A percentile compares a stretch with the other conserved stretches of the same genome.
Evolutionary conservation across 2,888 invertebrate genomes (phyloP).

Genomic region (Dicycla oo): DNA sequence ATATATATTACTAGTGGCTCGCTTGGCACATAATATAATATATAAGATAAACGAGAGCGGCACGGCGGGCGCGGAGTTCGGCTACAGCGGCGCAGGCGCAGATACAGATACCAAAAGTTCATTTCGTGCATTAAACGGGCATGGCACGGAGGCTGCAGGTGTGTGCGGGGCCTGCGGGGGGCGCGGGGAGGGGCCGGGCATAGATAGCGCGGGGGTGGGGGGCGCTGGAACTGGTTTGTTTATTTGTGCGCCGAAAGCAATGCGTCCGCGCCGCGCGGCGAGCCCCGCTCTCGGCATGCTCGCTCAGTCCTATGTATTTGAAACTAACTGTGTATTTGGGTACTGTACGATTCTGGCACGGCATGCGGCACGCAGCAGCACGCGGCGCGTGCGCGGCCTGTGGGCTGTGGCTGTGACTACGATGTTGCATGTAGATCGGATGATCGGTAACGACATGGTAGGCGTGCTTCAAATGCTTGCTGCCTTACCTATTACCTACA

Average conservation of each 20-base stretch:
- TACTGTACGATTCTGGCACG: not conserved
- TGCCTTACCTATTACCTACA: too few species aligned
- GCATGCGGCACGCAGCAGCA: not conserved
- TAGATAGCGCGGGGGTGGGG: constrained; percentile 55
- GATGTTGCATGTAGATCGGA: too few species aligned
- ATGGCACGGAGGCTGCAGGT: constrained; percentile 68
- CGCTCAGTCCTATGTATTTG: not conserved
- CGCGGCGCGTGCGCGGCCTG: not conserved
- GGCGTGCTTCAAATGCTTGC: too few species aligned
- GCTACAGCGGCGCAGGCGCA: constrained; percentile 17
- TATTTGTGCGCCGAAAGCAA: constrained; percentile 83
- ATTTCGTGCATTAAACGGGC: constrained; percentile 75
- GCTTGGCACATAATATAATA: too few species aligned
- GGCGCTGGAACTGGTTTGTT: constrained; percentile 82
- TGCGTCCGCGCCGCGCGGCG: constrained; percentile 56
- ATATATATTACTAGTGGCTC: too few species aligned
- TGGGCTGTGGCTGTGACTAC: not conserved
- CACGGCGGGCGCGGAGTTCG: not conserved
- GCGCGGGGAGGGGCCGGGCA: constrained; percentile 16
- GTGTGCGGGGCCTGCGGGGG: constrained; percentile 49
- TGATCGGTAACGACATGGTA: too few species aligned
- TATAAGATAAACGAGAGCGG: constrained; percentile 26
- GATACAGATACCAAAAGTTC: constrained; percentile 70
- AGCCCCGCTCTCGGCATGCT: constrained; percentile 16
- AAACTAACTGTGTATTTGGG: constrained; percentile 43